Evolutionary conservation across 2,113 vertebrate species (phyloP).

Genomic region (Romanogobio albipinnatus): DNA sequence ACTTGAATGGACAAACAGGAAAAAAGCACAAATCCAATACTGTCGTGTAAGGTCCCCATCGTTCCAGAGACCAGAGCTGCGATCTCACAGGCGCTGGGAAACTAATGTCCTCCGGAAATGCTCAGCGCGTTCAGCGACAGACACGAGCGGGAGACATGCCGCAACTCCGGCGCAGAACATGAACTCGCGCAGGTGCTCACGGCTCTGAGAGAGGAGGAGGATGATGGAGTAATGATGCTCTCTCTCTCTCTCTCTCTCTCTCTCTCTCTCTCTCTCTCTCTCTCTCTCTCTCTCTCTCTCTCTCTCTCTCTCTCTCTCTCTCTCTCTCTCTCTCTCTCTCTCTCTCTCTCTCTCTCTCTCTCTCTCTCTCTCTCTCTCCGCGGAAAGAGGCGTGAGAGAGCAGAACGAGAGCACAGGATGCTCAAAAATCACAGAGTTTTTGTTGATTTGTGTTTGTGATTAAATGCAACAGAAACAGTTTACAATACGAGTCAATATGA

Average conservation of each 20-base stretch:
- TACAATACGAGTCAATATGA: too few species aligned
- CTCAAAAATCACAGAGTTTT: too few species aligned
- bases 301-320: constrained; percentile 23
- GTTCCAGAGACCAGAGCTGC: constrained; percentile 64
- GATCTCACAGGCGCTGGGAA: constrained; percentile 56
- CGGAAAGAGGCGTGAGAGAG: too few species aligned
- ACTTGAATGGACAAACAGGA: constrained; percentile 76
- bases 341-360: too few species aligned
- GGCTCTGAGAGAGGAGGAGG: constrained; percentile 54
- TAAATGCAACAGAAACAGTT: too few species aligned
- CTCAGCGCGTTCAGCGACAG: constrained; percentile 61
- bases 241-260: constrained; percentile 35
- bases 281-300: constrained; percentile 21
- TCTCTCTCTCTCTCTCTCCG: too few species aligned
- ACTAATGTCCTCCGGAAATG: constrained; percentile 52
- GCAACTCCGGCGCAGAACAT: constrained; percentile 53
- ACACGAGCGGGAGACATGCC: constrained; percentile 69
- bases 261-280: constrained; percentile 28
- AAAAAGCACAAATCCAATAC: constrained; percentile 79
- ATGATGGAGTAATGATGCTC: constrained; percentile 58
- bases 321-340: constrained; percentile 30
- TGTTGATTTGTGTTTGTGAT: too few species aligned
- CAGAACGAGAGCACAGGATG: too few species aligned
- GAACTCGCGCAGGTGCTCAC: constrained; percentile 53
- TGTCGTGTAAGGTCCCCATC: constrained; percentile 80